phyloP scores from a whole-genome alignment of 2,113 vertebrate genomes.

The Oriolus oriolus region DNA sequence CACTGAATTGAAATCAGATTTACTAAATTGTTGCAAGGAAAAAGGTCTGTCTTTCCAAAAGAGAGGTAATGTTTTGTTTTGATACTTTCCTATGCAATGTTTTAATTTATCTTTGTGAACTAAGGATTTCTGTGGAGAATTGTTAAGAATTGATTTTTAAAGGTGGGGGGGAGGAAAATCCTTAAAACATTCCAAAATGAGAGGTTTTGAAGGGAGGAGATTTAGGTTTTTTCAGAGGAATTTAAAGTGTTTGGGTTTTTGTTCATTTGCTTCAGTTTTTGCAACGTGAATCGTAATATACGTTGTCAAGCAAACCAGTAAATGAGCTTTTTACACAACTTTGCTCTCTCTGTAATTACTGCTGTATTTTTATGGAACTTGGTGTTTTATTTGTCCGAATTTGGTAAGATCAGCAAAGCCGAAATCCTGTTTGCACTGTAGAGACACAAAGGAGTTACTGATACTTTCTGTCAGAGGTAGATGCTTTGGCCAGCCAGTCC shows the following conservation, averaged over 20 bases:
- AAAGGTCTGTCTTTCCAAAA: not conserved
- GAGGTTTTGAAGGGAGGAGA: not conserved
- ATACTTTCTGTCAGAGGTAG: not conserved
- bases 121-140: not conserved
- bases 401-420: not conserved
- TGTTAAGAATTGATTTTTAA: slow-evolving; percentile 6
- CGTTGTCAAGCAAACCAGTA: slow-evolving; percentile 21
- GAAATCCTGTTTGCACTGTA: not conserved
- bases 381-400: not conserved
- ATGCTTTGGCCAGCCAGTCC: not conserved
- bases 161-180: not conserved
- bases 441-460: slow-evolving; percentile 10
- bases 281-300: not conserved
- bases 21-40: not conserved
- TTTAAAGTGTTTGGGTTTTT: not conserved
- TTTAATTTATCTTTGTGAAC: slow-evolving; percentile 2
- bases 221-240: not conserved
- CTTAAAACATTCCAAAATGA: not conserved
- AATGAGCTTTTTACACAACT: slow-evolving; percentile 35
- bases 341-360: slow-evolving; percentile 14
- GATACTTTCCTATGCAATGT: not conserved
- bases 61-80: slow-evolving; percentile 33
- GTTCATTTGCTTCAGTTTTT: not conserved
- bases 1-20: not conserved
- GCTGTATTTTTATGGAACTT: slow-evolving; percentile 26